phyloP scores from a whole-genome alignment of 2,888 invertebrate genomes.

The Lydus trimaculatus region DNA sequence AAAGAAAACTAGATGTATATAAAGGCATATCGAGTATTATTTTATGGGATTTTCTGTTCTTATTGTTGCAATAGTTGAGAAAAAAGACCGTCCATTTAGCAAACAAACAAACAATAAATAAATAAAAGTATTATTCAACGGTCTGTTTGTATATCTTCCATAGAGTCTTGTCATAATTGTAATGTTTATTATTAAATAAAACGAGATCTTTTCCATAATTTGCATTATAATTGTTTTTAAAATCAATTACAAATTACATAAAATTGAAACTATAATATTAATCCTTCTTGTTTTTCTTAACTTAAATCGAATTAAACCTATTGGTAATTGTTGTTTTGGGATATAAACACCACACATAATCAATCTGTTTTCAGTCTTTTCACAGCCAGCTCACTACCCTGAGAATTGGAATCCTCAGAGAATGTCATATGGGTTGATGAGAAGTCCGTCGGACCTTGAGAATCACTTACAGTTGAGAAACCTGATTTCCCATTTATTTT shows the following conservation, averaged over 20 bases:
- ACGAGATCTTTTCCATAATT: constrained; percentile 35
- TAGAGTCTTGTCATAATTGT: constrained; percentile 53
- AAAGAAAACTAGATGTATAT: not conserved
- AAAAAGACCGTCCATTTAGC: constrained; percentile 5
- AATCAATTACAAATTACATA: not conserved
- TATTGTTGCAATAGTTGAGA: not conserved
- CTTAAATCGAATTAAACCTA: too few species aligned
- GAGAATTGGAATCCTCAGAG: constrained; percentile 90
- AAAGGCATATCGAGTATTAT: constrained; percentile 8
- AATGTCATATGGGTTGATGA: constrained; percentile 82
- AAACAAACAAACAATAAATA: too few species aligned
- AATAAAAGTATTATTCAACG: constrained; percentile 44
- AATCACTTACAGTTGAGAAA: constrained; percentile 90
- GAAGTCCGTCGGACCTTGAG: constrained; percentile 86
- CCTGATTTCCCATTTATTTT: constrained; percentile 63
- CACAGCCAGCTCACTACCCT: constrained; percentile 79
- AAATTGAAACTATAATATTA: too few species aligned
- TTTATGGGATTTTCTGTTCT: constrained; percentile 9
- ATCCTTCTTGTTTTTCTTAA: too few species aligned
- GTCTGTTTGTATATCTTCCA: constrained; percentile 56
- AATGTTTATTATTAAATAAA: constrained; percentile 50
- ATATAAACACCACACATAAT: constrained; percentile 40
- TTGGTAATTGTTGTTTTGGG: not conserved
- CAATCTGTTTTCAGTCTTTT: constrained; percentile 83
- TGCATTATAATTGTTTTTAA: not conserved